Evolutionary conservation across 2,113 vertebrate species (phyloP).

Genomic region (Siniperca knerii): DNA sequence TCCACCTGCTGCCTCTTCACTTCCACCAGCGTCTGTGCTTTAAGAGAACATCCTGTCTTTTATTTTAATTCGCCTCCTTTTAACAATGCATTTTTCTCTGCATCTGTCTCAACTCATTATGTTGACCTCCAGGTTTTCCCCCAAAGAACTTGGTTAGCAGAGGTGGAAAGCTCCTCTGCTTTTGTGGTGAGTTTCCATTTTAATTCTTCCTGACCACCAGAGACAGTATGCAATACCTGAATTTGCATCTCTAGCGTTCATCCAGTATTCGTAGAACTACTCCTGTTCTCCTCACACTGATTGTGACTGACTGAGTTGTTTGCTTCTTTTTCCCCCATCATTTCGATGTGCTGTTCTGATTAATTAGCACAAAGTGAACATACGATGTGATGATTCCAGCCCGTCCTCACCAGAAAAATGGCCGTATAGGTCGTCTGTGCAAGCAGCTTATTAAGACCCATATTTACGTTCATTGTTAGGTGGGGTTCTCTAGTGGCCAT

Average conservation of each 20-base stretch:
- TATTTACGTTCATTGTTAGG: too few species aligned
- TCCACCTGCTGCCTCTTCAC: not conserved
- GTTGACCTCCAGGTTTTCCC: not conserved
- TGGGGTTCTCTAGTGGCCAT: too few species aligned
- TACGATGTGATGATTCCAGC: too few species aligned
- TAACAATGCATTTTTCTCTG: not conserved
- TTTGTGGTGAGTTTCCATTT: not conserved
- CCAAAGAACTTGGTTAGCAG: not conserved
- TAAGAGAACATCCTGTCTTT: not conserved
- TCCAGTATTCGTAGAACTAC: not conserved
- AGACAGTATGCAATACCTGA: not conserved
- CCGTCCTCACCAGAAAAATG: too few species aligned
- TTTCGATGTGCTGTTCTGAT: not conserved
- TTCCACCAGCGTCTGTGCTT: not conserved
- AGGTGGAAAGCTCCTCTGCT: not conserved
- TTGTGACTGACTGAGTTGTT: not conserved
- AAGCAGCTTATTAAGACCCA: too few species aligned
- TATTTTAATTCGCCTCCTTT: not conserved
- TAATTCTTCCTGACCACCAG: not conserved
- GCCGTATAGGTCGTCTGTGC: too few species aligned
- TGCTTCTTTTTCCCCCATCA: not conserved
- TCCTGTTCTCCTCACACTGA: not conserved
- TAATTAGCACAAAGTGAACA: not conserved
- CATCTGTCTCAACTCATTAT: not conserved
- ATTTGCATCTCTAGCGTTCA: not conserved